Evolutionary conservation across 2,797 vertebrate species (phyloP), one percentile per base, ranked within the genome.

Genomic region (Capromys pilorides): DNA sequence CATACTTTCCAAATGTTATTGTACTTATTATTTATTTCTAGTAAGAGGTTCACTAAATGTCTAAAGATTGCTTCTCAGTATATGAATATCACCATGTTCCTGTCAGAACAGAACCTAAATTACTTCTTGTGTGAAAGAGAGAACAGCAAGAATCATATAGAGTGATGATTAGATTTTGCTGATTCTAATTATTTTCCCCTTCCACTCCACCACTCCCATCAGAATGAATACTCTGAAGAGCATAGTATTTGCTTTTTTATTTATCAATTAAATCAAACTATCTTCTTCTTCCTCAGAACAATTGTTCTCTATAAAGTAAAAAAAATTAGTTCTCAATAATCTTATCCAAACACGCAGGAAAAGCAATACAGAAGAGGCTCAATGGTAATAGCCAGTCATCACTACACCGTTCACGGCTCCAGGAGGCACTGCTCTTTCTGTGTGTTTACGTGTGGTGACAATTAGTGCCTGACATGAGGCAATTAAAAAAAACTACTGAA

Each of bases 31-130:
- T 95, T 95, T 91, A 88, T 6, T 91, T 71, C 22, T 45, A 69
- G 80, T 79, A 88, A 24, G 91, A 82, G 94, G 86, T 13, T 95
- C 49, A 6, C 54, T 91, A 57, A 90, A 90, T 94, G 39, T 86
- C 8, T 86, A 97, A 86, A 92, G 89, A 45, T 2, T 93, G 11
- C 41, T 24, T 96, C 78, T 36, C 0, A 19, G 71, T 71, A 94
- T 62, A 90, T 73, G 92, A 95, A 86, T 91, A 93, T 33, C 2
- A 33, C 12, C 7, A 26, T 61, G 84, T 86, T 96, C 59, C 49
- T 96, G 84, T 84, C 81, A 94, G 97, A 97, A 86, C 57, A 62
- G 96, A 94, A 78, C 45, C 80, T 45, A 31, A 96, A 95, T 96
- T 94, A 93, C 64, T 93, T 13, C 90, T 89, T 71, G 8, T 77